Evolutionary conservation across 2,888 invertebrate species (phyloP).

Genomic region (Serripes groenlandicus): DNA sequence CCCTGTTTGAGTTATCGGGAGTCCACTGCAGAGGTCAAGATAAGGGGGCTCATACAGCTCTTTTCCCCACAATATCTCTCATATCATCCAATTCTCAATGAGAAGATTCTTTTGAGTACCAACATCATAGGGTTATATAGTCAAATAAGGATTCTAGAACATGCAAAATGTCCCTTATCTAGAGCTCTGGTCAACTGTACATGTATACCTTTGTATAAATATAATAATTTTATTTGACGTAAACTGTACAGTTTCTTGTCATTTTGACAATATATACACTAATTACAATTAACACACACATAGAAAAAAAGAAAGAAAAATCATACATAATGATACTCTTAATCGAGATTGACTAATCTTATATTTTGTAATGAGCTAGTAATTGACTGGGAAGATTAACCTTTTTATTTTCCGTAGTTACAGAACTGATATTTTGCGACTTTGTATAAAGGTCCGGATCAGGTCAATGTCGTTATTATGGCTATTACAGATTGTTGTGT

Average conservation of each 20-base stretch:
- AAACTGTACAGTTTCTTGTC: background rate
- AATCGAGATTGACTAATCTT: background rate
- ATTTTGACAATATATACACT: background rate
- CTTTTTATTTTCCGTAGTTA: background rate
- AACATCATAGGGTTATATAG: background rate
- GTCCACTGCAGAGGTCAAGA: background rate
- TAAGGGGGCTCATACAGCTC: background rate
- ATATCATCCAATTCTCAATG: no score
- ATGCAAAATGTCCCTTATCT: no score
- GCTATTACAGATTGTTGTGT: slow-evolving; percentile 60
- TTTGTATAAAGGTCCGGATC: background rate
- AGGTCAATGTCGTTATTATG: background rate
- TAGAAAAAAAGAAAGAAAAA: background rate
- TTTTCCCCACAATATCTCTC: no score
- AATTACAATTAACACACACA: background rate
- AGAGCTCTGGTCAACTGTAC: no score
- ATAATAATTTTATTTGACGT: background rate
- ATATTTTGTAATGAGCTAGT: background rate
- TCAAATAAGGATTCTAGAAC: background rate
- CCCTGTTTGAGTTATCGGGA: no score
- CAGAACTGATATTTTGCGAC: background rate
- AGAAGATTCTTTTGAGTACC: background rate
- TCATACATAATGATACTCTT: background rate
- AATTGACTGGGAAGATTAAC: background rate
- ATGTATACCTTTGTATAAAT: background rate